Evolutionary conservation across 2,888 invertebrate species (phyloP), one percentile per base, ranked within the genome.

Genomic region (Anticlea derivata): DNA sequence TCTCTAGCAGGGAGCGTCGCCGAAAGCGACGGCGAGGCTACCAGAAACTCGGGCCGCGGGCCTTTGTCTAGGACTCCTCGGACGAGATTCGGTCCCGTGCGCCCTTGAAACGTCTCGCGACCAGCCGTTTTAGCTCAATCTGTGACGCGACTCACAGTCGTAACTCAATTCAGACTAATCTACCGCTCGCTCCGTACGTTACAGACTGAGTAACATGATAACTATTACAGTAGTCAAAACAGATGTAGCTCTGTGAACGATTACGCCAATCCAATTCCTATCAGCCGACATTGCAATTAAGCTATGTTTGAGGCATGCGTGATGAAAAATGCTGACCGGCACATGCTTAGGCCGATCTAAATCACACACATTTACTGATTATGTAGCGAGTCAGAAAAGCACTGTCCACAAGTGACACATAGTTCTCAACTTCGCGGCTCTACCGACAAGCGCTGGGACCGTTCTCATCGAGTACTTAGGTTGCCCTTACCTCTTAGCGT

Each of bases 111-210:
- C 91, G 87, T 70, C 92, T 89, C 83, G 92, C 85, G 92, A 91
- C 92, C 92, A 62, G 95, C 94, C 47, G 52, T 94, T 94, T 94
- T 80, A 95, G 95, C 93, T 65, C 86, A 93, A 95, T 95, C 83
- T 93, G 94, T 93, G 92, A 94, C 86, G 50, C 83, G 75, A 80
- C 70, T 0, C 20, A 4, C 2, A 10, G 73, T 76, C 78, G 82
- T 84, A 95, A 95, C 95, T 95, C 94, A 94, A 95, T 95, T 95
- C 95, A 95, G 95, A 95, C 95, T 95, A 95, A 86, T 95, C 94
- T 94, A 91, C 86, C 70, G 88, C 92, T 93, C 92, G 91, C 91
- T 91, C 86, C 56, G 7, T 33, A 27, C 62, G 29, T 50, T 37
- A 46, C 55, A 53, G 60, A 65, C 85, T 86, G 86, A 87, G 85